Evolutionary conservation across 2,888 invertebrate genomes (phyloP), one percentile per base, ranked within the genome.

Genomic region (Plagodis pulveraria): DNA sequence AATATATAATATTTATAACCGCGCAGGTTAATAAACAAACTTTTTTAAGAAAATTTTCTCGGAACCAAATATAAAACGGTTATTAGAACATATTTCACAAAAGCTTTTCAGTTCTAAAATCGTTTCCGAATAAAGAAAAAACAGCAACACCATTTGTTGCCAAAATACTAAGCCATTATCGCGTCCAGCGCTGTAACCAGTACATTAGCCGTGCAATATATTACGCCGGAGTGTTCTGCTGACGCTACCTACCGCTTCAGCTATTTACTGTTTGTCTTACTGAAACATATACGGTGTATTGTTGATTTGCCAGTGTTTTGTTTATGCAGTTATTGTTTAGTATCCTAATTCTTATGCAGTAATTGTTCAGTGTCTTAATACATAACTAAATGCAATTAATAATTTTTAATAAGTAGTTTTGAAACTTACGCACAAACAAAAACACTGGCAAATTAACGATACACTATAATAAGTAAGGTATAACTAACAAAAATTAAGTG

Each of bases 161-260:
- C 35, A 52, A 62, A 73, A 73, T 65, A 65, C 56, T 63, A 62
- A 52, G 58, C 67, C 70, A 69, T 70, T 74, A 73, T 68, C 67
- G 55, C 50, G 72, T 67, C 73, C 71, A 57, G 58, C 71, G 73
- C 69, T 77, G 78, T 76, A 77, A 71, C 67, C 62, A 66, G 63
- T 74, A 78, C 84, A 84, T 84, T 84, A 84, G 76, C 74, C 66
- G 68, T 66, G 77, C 78, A 78, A 84, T 84, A 83, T 81, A 80
- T 83, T 80, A 83, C 75, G 68, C 63, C 77, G 79, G 81, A 84
- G 84, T 83, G 84, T 79, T 77, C 71, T 72, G 75, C 80, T 70
- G 76, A 70, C 56, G 42, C 46, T 60, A 55, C 53, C 43, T 38
- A 43, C 35, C 9, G 47, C 41, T 56, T 56, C 43, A 46, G 43